These are phyloP conservation scores for Chlorops oryzae DNA, from an alignment of 1,140 invertebrate genomes.

Conservation along the genomic window DNA sequence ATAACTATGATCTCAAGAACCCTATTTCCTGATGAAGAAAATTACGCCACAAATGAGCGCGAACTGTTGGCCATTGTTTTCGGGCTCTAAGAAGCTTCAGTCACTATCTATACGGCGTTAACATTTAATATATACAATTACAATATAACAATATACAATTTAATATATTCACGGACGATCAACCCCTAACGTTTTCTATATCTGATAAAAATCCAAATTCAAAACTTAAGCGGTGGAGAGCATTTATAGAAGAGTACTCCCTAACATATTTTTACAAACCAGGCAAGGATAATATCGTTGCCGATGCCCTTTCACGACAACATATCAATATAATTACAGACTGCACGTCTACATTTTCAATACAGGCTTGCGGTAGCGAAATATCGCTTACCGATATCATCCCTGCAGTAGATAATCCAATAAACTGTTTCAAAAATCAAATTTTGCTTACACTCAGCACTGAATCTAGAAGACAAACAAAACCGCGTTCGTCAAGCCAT, in stretches of 20 bases:
- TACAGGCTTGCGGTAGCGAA: too few relatives aligned
- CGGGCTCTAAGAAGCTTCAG: not conserved
- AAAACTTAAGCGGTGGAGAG: not conserved
- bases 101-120: too few relatives aligned
- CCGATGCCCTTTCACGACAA: not conserved
- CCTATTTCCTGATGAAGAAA: not conserved
- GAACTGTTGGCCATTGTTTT: conserved; percentile 1
- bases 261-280: not conserved
- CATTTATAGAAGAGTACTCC: not conserved
- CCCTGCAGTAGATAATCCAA: too few relatives aligned
- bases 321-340: conserved; percentile 4
- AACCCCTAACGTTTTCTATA: conserved; percentile 3
- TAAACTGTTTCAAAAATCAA: too few relatives aligned
- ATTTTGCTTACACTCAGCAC: too few relatives aligned
- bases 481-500: too few relatives aligned
- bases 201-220: not conserved
- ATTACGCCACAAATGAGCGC: conserved; percentile 2
- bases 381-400: too few relatives aligned
- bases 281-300: not conserved
- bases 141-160: not conserved
- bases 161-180: conserved; percentile 1
- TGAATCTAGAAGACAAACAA: not conserved
- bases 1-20: not conserved
- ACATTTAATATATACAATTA: too few relatives aligned
- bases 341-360: too few relatives aligned